Evolutionary conservation across 2,113 vertebrate species (phyloP), one percentile per base, ranked within the genome.

Genomic region (Thunnus maccoyii): DNA sequence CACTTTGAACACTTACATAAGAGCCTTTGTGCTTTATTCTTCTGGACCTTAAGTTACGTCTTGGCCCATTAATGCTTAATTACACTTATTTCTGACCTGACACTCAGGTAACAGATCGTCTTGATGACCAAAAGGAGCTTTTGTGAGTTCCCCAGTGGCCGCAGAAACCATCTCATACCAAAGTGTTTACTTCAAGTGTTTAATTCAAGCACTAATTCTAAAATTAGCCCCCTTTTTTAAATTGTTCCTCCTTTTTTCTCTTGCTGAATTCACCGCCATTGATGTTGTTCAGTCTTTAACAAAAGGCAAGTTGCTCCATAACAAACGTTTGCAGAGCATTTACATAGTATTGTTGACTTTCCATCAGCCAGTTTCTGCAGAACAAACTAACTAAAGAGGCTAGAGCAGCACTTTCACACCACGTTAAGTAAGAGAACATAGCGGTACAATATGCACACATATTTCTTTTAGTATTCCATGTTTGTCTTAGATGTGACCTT

Each of bases 401-500:
- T 15, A 3, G 16, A 44, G 69, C 25, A 1, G 77, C 67, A 86
- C 80, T 77, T 91, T 85, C 72, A 83, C 68, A 9, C 46, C 17
- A 0, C 2, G 56, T 63, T 51, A 67, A 71, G 52, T 58, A 44
- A 51, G 58, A 48, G 18, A 74, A 51, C 44, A 68, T 15, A 27
- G 44, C 20, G 2, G 44, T 41, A 64, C 17, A 62, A 79, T 61
- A 16, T 78, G 64, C 41, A 62, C 46, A 47, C 78, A 82, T 80
- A 84, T 88, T 91, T 88, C 80, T 55, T 22, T 61, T 56, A 47
- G 62, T 75, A 10, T 11, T 25, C 47, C 25, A 8, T 87, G 86
- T 92, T 92, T 90, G 82, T 91, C 89, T 94, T 87, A 60, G 83
- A 86, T 62, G 57, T 92, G 93, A 93, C 92, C 92, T 93, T 93